Percentiles rank a stretch among this genome's conserved stretches.
Evolutionary conservation across 2,888 invertebrate genomes (phyloP).

Genomic region (Caenorhabditis imperialis): DNA sequence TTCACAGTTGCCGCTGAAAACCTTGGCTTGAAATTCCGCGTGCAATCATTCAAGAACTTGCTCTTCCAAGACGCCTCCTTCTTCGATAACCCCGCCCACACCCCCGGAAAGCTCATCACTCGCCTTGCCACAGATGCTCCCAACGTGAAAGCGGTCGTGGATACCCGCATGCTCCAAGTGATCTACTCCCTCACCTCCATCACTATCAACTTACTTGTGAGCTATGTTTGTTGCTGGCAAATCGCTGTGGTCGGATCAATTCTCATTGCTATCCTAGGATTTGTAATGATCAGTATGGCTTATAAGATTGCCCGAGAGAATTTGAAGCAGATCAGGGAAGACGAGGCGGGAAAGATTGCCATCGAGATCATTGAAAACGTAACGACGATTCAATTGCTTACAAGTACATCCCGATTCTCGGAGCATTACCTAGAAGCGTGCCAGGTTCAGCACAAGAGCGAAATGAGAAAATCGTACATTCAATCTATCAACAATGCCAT

Average conservation of each 20-base stretch:
- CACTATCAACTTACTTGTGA: constrained; percentile 78
- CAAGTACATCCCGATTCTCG: constrained; percentile 78
- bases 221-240: constrained; percentile 79
- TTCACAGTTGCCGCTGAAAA: constrained; percentile 61
- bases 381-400: constrained; percentile 79
- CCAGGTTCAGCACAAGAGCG: constrained; percentile 34
- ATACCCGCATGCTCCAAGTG: constrained; percentile 77
- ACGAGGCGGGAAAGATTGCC: constrained; percentile 65
- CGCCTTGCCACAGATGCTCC: constrained; percentile 79
- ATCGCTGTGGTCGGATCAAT: constrained; percentile 40
- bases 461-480: constrained; percentile 48
- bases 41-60: constrained; percentile 68
- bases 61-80: constrained; percentile 79
- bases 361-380: constrained; percentile 80
- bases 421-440: constrained; percentile 68
- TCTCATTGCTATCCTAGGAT: constrained; percentile 76
- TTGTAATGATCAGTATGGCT: constrained; percentile 78
- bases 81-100: constrained; percentile 79
- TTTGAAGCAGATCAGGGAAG: background rate
- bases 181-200: constrained; percentile 78
- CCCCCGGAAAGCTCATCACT: constrained; percentile 78
- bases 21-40: constrained; percentile 62
- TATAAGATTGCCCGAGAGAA: constrained; percentile 78
- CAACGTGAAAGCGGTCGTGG: constrained; percentile 78
- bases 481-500: constrained; percentile 58